Evolutionary conservation across 2,888 invertebrate species (phyloP), one percentile per base, ranked within the genome.

Genomic region (Platypus cylindrus): DNA sequence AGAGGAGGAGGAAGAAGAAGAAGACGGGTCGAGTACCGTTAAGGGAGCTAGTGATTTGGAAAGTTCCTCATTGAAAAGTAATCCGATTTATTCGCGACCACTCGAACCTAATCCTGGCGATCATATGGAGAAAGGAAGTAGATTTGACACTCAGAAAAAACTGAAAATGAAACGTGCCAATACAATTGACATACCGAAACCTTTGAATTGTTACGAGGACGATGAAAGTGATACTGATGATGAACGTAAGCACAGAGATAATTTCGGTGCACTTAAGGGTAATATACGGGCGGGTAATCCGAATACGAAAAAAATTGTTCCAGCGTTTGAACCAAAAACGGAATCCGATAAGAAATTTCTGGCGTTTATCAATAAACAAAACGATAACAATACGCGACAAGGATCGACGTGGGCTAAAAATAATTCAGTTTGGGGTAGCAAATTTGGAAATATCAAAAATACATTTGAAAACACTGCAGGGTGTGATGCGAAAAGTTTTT

Each of bases 131-230:
- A 55, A 50, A 43, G 50, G 59, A 1, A 63, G 59, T 45, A 55
- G 70, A 38, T 75, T 71, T 46, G 65, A 65, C 31, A 43, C 49
- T 3, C 42, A 44, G 11, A 79, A 78, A 48, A 83, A 81, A 53
- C 65, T 76, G 15, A 75, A 78, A 49, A 82, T 87, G 76, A 87
- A 86, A 59, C 71, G 87, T 11, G 86, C 87, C 3, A 89, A 89
- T 48, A 89, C 89, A 2, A 84, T 87, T 43, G 86, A 87, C 53
- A 85, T 87, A 54, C 85, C 86, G 1, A 82, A 82, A 50, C 73
- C 75, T 0, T 45, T 68, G 60, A 59, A 60, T 35, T 63, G 60
- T 43, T 63, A 63, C 28, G 58, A 59, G 34, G 59, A 59, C 40
- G 63, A 63, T 37, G 66, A 68, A 12, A 67, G 67, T 17, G 51